A percentile compares a stretch with the other conserved stretches of the same genome.
Conservation (phyloP, 1,140 invertebrate genomes). For the Micrasema minimum region DNA sequence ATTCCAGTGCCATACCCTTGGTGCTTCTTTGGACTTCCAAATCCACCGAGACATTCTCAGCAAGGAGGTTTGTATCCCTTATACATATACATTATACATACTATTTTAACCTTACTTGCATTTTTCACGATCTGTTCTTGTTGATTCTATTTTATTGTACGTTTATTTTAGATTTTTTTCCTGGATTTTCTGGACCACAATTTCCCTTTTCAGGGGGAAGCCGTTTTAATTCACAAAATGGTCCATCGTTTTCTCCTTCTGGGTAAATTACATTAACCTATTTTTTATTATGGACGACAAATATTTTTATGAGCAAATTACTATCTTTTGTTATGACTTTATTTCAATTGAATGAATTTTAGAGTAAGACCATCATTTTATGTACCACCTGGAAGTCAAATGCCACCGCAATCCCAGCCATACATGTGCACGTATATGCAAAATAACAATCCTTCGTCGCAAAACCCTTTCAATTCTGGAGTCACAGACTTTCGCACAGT, state of each 20-base stretch:
- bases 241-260: constrained; percentile 1
- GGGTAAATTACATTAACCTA: constrained; percentile 5
- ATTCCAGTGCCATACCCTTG: constrained; percentile 1
- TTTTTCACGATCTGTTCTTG: not conserved
- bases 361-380: constrained; percentile 22
- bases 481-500: constrained; percentile 36
- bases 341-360: no score
- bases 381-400: constrained; percentile 30
- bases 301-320: no score
- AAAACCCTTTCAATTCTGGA: constrained; percentile 31
- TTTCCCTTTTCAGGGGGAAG: not conserved
- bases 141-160: no score
- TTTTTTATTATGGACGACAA: no score
- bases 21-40: not conserved
- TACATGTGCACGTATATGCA: constrained; percentile 28
- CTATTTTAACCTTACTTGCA: not conserved
- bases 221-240: constrained; percentile 1
- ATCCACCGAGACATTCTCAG: not conserved
- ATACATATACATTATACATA: not conserved
- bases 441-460: constrained; percentile 25
- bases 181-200: not conserved
- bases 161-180: not conserved
- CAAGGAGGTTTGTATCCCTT: constrained; percentile 2
- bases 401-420: constrained; percentile 29
- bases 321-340: no score